Evolutionary conservation across 2,797 vertebrate species (phyloP), one percentile per base, ranked within the genome.

Genomic region (Acestrorhynchus altus): DNA sequence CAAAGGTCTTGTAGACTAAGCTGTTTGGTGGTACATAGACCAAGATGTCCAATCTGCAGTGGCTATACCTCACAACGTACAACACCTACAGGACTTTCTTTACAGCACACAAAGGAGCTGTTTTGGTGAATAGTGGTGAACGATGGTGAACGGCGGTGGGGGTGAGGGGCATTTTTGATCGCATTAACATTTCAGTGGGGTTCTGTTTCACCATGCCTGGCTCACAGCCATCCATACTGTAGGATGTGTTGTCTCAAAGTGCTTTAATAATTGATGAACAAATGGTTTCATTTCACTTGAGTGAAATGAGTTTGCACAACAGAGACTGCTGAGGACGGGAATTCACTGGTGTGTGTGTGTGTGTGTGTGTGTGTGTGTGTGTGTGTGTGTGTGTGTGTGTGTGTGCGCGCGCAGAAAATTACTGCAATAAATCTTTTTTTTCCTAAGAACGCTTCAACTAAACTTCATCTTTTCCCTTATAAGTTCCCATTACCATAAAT

Each of bases 211-310:
- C 64, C 63, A 56, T 61, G 65, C 54, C 59, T 70, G 59, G 57
- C 71, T 73, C 67, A 22, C 31, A 56, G 26, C 67, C 76, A 78
- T 75, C 70, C 46, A 79, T 68, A 67, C 65, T 61, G 46, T 74
- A 47, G 64, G 64, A 78, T 47, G 18, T 64, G 59, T 52, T 73
- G 72, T 76, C 75, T 79, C 67, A 67, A 72, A 67, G 60, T 47
- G 20, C 57, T 71, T 87, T 82, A 87, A 87, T 86, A 84, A 83
- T 84, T 86, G 66, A 86, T 84, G 65, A 70, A 60, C 22, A 69
- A 71, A 51, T 69, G 79, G 80, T 79, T 84, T 87, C 77, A 85
- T 70, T 83, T 84, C 79, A 81, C 77, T 72, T 22, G 66, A 61
- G 66, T 71, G 72, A 77, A 75, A 61, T 42, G 63, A 40, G 56